These are phyloP conservation scores for Sarotherodon lohbergeri DNA, from an alignment of 2,113 vertebrate species.

Conservation along the genomic window DNA sequence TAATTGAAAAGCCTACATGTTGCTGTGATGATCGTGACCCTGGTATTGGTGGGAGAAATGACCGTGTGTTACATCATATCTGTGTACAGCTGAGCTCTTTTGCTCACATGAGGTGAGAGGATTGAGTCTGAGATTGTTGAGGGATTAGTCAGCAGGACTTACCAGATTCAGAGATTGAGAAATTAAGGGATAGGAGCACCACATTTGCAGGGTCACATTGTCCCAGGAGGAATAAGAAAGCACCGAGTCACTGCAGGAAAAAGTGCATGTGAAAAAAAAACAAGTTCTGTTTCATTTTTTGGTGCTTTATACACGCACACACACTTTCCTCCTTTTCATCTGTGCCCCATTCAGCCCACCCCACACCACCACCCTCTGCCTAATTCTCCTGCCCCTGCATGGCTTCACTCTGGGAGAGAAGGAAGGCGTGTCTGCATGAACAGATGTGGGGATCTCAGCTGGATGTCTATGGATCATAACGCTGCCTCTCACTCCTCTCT, in stretches of 20 bases:
- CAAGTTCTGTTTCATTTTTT: not conserved
- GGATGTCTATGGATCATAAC: slow-evolving; percentile 20
- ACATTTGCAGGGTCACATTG: not conserved
- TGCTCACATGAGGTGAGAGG: slow-evolving; percentile 57
- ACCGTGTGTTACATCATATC: slow-evolving; percentile 49
- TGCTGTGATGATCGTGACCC: not conserved
- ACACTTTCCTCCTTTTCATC: not conserved
- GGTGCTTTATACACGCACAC: not conserved
- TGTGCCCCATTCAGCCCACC: not conserved
- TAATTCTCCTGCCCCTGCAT: slow-evolving; percentile 33
- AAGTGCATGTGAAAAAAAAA: not conserved
- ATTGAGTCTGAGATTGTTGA: slow-evolving; percentile 61
- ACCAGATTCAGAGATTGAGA: slow-evolving; percentile 45
- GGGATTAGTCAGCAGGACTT: slow-evolving; percentile 67
- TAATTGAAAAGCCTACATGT: slow-evolving; percentile 6
- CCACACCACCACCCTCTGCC: not conserved
- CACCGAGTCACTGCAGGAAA: not conserved
- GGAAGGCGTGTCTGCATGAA: slow-evolving; percentile 40
- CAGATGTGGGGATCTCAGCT: slow-evolving; percentile 46
- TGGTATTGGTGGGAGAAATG: not conserved
- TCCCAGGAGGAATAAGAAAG: slow-evolving; percentile 41
- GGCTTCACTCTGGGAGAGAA: slow-evolving; percentile 34
- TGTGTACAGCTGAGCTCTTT: slow-evolving; percentile 31
- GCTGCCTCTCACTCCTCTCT: not conserved
- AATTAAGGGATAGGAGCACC: slow-evolving; percentile 42